A percentile compares a stretch with the other conserved stretches of the same genome.
These are phyloP conservation scores for Harmothoe impar DNA, from an alignment of 2,888 invertebrate species.

Conservation along the genomic window DNA sequence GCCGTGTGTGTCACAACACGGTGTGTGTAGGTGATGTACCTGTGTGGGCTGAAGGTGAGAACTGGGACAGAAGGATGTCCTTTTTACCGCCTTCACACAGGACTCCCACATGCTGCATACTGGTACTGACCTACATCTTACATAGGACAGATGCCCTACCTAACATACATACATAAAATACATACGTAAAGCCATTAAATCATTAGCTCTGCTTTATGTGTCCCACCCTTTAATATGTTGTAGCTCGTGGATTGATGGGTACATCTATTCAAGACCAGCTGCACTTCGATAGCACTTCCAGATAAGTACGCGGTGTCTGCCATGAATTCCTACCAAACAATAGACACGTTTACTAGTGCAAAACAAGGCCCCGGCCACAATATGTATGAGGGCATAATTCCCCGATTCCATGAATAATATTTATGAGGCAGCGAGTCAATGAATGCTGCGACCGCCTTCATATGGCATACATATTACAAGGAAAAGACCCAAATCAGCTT, in stretches of 20 bases:
- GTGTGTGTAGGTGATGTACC: too few relatives aligned
- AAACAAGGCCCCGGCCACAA: not conserved
- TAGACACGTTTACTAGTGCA: not conserved
- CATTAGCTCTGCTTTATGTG: not conserved
- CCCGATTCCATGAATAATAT: constrained; percentile 35
- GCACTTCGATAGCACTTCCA: not conserved
- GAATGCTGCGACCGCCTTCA: constrained; percentile 26
- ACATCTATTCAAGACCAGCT: not conserved
- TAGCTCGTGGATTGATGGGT: not conserved
- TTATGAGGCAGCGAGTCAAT: constrained; percentile 7
- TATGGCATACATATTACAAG: not conserved
- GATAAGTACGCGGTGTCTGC: not conserved
- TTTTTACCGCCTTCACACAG: too few relatives aligned
- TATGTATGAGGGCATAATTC: constrained; percentile 42
- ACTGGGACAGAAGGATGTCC: too few relatives aligned
- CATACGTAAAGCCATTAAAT: too few relatives aligned
- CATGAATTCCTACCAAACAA: constrained; percentile 15
- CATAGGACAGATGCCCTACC: too few relatives aligned
- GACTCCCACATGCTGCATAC: too few relatives aligned
- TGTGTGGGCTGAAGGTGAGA: too few relatives aligned
- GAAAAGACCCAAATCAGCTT: not conserved
- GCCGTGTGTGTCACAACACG: too few relatives aligned
- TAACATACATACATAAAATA: too few relatives aligned
- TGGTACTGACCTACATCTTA: too few relatives aligned
- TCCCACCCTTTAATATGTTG: not conserved